Evolutionary conservation across 2,113 vertebrate genomes (phyloP).

Genomic region (Tylochromis polylepis): DNA sequence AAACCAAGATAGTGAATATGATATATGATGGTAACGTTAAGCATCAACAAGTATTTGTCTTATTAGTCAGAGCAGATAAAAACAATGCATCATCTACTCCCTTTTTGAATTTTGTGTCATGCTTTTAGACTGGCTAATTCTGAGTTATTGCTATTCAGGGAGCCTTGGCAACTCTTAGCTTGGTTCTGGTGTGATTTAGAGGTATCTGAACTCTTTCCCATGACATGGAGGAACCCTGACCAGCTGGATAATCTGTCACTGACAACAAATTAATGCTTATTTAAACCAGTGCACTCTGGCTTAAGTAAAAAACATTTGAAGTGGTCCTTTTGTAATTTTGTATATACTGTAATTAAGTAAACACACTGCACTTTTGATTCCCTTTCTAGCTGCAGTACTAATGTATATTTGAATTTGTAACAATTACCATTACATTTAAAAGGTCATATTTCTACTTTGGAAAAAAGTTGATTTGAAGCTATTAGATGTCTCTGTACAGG

Average conservation of each 20-base stretch:
- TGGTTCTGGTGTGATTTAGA: constrained; percentile 33
- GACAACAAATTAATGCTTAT: background rate
- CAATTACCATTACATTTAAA: background rate
- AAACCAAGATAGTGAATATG: background rate
- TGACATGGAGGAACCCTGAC: constrained; percentile 33
- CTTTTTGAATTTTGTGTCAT: background rate
- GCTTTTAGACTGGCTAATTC: background rate
- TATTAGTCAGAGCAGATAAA: background rate
- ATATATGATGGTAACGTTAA: background rate
- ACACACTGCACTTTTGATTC: background rate
- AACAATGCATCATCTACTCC: constrained; percentile 9
- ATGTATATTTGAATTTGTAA: background rate
- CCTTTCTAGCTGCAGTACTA: background rate
- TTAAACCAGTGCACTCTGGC: background rate
- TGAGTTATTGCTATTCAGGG: background rate
- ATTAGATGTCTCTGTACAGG: background rate
- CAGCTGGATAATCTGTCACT: constrained; percentile 39
- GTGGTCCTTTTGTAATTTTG: background rate
- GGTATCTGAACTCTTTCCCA: constrained; percentile 29
- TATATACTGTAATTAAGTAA: background rate
- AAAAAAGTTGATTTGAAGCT: background rate
- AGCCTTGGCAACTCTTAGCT: background rate
- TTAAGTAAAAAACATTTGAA: background rate
- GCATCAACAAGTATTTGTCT: background rate
- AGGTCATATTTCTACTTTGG: background rate